phyloP scores from a whole-genome alignment of 2,113 vertebrate genomes.

The Suncus etruscus region DNA sequence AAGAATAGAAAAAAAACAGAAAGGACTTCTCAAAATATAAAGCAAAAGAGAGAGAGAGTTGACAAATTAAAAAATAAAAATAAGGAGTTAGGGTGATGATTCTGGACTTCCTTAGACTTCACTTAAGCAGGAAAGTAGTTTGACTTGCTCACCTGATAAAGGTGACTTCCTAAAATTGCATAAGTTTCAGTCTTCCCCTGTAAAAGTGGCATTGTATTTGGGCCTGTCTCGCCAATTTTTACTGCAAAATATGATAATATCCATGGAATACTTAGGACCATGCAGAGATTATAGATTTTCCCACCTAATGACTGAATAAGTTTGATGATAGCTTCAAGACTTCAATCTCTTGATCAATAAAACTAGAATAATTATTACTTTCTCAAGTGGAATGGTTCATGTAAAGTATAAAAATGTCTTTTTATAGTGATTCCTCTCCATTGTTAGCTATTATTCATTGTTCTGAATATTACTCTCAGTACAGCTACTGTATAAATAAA shows the following conservation, averaged over 20 bases:
- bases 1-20: background rate
- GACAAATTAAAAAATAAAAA: background rate
- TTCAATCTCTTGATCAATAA: background rate
- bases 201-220: rapidly evolving
- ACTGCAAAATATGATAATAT: background rate
- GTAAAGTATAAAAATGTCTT: background rate
- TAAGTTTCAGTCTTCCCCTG: background rate
- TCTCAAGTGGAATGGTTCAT: background rate
- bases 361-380: no score
- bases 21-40: background rate
- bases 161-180: background rate
- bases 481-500: background rate
- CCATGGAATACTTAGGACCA: background rate
- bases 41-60: background rate
- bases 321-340: no score
- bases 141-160: background rate
- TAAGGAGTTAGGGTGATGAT: background rate
- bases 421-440: background rate
- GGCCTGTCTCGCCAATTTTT: background rate
- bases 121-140: background rate
- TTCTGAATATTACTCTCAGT: background rate
- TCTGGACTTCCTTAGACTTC: background rate
- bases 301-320: no score
- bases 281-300: background rate
- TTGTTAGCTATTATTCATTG: background rate